Evolutionary conservation across 2,797 vertebrate species (phyloP).

Genomic region (Artibeus jamaicensis): DNA sequence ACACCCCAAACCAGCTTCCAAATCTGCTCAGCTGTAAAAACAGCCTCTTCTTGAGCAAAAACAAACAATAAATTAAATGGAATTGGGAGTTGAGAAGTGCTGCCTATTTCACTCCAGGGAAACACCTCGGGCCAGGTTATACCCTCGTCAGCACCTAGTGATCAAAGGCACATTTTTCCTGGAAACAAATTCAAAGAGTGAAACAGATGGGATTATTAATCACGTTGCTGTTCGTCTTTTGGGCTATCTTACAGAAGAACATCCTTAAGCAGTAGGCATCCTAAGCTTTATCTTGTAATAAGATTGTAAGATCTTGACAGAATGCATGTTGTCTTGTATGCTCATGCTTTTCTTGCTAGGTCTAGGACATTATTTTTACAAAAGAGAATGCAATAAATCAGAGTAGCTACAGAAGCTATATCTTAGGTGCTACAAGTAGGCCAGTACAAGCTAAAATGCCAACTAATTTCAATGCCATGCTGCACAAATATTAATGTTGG

Average conservation of each 20-base stretch:
- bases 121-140: constrained; percentile 76
- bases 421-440: constrained; percentile 78
- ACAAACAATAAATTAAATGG: constrained; percentile 82
- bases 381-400: constrained; percentile 78
- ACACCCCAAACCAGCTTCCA: constrained; percentile 80
- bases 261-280: constrained; percentile 54
- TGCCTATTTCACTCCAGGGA: constrained; percentile 78
- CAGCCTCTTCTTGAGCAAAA: constrained; percentile 83
- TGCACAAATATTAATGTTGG: constrained; percentile 73
- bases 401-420: constrained; percentile 76
- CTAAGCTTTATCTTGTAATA: constrained; percentile 56
- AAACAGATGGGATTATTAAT: constrained; percentile 70
- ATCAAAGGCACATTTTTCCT: constrained; percentile 69
- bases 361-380: constrained; percentile 61
- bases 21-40: constrained; percentile 84
- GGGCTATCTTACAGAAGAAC: constrained; percentile 68
- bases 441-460: constrained; percentile 75
- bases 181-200: constrained; percentile 71
- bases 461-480: constrained; percentile 69
- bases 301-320: constrained; percentile 56
- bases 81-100: constrained; percentile 76
- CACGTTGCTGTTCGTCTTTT: constrained; percentile 24
- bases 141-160: constrained; percentile 54
- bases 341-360: constrained; percentile 20
- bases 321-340: constrained; percentile 57